Conservation (phyloP, 53 echinoderm and acorn worm genomes). For the Pentamera pediparva region DNA sequence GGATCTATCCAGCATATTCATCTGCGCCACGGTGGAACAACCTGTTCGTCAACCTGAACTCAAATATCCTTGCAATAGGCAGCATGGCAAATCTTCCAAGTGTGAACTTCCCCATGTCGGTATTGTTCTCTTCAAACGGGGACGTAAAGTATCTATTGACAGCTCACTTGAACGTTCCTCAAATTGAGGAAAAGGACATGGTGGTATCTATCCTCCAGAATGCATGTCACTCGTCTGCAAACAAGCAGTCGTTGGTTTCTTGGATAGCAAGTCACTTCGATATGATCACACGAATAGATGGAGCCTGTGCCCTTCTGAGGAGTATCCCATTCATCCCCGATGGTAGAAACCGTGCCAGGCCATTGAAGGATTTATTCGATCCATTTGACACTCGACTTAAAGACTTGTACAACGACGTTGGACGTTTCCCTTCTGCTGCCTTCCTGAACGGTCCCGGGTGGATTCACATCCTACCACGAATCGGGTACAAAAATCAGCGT, state of each 20-base stretch:
- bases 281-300: not conserved
- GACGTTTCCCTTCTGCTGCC: not conserved
- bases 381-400: not conserved
- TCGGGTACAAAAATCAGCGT: not conserved
- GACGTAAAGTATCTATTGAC: not conserved
- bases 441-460: not conserved
- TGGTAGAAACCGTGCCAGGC: not conserved
- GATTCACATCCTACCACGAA: too few relatives aligned
- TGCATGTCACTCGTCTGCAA: too few relatives aligned
- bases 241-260: too few relatives aligned
- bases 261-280: not conserved
- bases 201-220: too few relatives aligned
- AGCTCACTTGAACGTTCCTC: not conserved
- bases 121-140: too few relatives aligned
- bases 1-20: not conserved
- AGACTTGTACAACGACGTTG: not conserved
- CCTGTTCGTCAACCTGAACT: too few relatives aligned
- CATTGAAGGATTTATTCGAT: constrained; percentile 19
- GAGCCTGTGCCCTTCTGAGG: not conserved
- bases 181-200: not conserved
- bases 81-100: too few relatives aligned
- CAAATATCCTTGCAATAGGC: too few relatives aligned
- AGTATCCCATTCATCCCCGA: constrained; percentile 9
- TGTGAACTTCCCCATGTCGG: too few relatives aligned
- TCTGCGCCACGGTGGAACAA: not conserved